Conservation (phyloP, 2,797 vertebrate genomes). For the Mallotus villosus region DNA sequence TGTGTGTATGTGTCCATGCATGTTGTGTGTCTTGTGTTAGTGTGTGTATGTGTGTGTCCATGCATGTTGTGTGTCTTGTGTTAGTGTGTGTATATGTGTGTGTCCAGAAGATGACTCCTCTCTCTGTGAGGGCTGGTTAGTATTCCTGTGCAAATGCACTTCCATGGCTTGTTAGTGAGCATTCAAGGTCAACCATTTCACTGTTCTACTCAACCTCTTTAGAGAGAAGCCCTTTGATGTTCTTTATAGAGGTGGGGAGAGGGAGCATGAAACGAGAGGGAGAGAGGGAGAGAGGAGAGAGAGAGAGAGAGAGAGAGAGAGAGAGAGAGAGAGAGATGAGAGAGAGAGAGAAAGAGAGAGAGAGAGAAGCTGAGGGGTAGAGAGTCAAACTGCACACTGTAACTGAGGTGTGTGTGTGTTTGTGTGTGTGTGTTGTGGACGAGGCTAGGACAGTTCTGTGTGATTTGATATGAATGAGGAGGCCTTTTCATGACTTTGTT, state of each 20-base stretch:
- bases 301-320: not conserved
- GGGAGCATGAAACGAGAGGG: not conserved
- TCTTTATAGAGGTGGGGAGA: conserved; percentile 20
- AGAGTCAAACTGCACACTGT: not conserved
- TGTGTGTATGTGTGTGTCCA: not conserved
- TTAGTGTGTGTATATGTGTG: not conserved
- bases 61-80: not conserved
- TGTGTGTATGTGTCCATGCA: not conserved
- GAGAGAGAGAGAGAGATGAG: not conserved
- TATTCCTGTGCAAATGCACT: conserved; percentile 34
- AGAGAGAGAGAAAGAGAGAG: conserved; percentile 5
- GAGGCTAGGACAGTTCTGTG: too few species aligned
- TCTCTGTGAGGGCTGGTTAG: conserved; percentile 20
- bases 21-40: not conserved
- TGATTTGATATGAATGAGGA: too few species aligned
- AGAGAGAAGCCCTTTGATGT: conserved; percentile 59
- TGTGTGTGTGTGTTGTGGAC: too few species aligned
- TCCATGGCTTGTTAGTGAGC: conserved; percentile 50
- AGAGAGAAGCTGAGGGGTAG: not conserved
- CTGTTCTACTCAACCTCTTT: conserved; percentile 54
- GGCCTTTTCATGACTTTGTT: too few species aligned
- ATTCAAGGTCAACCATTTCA: conserved; percentile 62
- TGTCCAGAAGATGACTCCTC: too few species aligned
- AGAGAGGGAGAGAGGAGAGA: not conserved
- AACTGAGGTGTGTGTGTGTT: not conserved